A percentile compares a stretch with the other conserved stretches of the same genome.
Conservation (phyloP, 1,140 invertebrate species). For the Aphelinus atriplicis region DNA sequence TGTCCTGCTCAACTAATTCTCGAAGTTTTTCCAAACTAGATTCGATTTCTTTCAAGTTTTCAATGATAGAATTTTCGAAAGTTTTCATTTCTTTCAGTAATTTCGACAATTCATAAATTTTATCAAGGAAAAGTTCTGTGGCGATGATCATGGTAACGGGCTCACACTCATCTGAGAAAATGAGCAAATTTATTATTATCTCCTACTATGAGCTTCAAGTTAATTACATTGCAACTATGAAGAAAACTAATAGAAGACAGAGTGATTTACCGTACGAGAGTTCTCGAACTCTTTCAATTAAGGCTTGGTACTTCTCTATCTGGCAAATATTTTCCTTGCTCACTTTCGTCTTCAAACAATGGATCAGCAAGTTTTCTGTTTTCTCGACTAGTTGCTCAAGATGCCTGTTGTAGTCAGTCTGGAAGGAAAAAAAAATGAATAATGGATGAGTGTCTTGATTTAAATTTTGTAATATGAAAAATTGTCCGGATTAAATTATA, state of each 20-base stretch:
- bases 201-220: not conserved
- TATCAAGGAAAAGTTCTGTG: conserved; percentile 66
- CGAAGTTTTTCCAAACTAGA: conserved; percentile 53
- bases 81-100: conserved; percentile 51
- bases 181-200: conserved; percentile 20
- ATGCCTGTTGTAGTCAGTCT: conserved; percentile 79
- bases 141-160: conserved; percentile 65
- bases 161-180: conserved; percentile 46
- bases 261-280: conserved; percentile 48
- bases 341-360: conserved; percentile 49
- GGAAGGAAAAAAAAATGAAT: conserved; percentile 44
- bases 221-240: not conserved
- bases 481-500: too few species aligned
- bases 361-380: conserved; percentile 47
- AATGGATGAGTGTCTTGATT: too few species aligned
- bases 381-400: conserved; percentile 69
- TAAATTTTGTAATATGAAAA: too few species aligned
- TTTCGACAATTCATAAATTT: conserved; percentile 54
- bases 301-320: conserved; percentile 49
- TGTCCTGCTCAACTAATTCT: conserved; percentile 63
- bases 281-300: conserved; percentile 52
- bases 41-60: conserved; percentile 61
- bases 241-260: not conserved
- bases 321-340: conserved; percentile 43
- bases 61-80: conserved; percentile 22